These are phyloP conservation scores for Caranx ignobilis DNA, from an alignment of 2,113 vertebrate species.

Conservation along the genomic window DNA sequence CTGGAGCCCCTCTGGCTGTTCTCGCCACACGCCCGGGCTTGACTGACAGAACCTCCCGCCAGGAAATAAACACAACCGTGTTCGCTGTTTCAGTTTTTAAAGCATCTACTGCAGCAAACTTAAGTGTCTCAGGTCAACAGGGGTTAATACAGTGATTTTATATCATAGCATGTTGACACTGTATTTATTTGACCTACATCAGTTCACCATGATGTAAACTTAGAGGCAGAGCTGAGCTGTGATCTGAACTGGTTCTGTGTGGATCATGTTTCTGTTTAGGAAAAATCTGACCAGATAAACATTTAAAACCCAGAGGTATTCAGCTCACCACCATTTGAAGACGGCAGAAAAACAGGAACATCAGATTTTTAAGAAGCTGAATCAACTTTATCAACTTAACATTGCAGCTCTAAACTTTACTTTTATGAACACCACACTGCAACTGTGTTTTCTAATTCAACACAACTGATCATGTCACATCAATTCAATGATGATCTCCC, in stretches of 20 bases:
- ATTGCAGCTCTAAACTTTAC: neutral
- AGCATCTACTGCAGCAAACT: neutral
- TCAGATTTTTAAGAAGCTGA: no score
- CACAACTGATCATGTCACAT: no score
- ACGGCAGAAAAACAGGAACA: no score
- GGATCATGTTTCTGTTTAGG: no score
- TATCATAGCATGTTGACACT: neutral
- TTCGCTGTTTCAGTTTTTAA: slow-evolving; percentile 1
- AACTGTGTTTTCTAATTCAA: no score
- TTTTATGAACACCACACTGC: neutral
- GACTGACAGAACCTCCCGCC: neutral
- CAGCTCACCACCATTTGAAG: no score
- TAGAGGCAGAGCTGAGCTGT: neutral
- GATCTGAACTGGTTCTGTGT: neutral
- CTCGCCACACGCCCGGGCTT: slow-evolving; percentile 15
- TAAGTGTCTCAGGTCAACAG: slow-evolving; percentile 7
- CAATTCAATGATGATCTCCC: no score
- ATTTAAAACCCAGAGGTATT: no score
- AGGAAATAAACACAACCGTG: neutral
- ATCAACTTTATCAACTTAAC: neutral
- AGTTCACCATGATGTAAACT: neutral
- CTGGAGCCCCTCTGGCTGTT: slow-evolving; percentile 30
- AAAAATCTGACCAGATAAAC: neutral
- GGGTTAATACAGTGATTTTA: neutral
- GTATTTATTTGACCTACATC: neutral